Conservation (phyloP, 1,140 invertebrate genomes). For the Trichonephila inaurata region DNA sequence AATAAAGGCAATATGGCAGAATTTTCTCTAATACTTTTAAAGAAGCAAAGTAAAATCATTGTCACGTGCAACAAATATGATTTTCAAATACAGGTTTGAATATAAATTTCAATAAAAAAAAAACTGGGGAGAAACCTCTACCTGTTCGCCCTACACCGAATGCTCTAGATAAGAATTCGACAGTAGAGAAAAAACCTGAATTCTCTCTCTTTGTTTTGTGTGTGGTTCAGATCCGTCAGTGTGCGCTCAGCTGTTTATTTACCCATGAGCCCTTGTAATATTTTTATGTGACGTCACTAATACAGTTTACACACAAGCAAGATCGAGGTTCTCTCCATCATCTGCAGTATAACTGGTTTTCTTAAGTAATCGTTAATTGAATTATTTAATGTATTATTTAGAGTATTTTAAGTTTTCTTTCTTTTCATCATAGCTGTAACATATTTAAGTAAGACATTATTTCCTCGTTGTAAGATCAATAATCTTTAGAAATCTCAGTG, state of each 20-base stretch:
- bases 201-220: background rate
- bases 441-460: background rate
- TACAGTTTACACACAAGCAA: slow-evolving; percentile 46
- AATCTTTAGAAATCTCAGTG: background rate
- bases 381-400: background rate
- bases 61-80: too few relatives aligned
- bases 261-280: slow-evolving; percentile 73
- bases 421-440: too few relatives aligned
- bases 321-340: background rate
- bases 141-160: background rate
- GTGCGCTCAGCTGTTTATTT: slow-evolving; percentile 73
- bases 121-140: background rate
- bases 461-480: background rate
- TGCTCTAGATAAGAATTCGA: slow-evolving; percentile 14
- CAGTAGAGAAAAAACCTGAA: slow-evolving; percentile 10
- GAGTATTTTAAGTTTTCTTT: too few relatives aligned
- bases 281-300: slow-evolving; percentile 67
- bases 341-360: background rate
- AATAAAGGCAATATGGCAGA: too few relatives aligned
- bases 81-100: background rate
- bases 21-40: too few relatives aligned
- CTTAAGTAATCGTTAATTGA: background rate
- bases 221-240: slow-evolving; percentile 22
- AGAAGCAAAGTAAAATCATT: too few relatives aligned
- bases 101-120: background rate